Conservation (phyloP, 2,888 invertebrate species). For the Apotomis turbidana region DNA sequence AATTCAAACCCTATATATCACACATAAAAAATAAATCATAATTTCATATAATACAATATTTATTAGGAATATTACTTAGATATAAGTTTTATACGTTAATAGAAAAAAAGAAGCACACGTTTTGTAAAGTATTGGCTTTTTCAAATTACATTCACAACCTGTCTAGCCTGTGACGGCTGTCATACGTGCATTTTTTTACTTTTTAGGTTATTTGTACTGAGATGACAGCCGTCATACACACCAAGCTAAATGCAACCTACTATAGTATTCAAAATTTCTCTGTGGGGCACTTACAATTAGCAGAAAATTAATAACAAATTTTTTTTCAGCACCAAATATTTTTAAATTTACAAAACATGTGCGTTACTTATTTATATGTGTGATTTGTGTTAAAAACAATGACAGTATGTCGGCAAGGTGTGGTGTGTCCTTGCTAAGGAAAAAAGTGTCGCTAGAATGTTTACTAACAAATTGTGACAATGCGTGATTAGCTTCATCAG, state of each 20-base stretch:
- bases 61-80: background rate
- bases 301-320: too few species aligned
- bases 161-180: background rate
- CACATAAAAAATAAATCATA: background rate
- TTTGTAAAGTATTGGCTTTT: conserved; percentile 6
- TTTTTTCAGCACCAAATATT: background rate
- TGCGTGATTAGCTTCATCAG: conserved; percentile 26
- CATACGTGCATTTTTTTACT: background rate
- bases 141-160: background rate
- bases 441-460: conserved; percentile 35
- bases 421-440: background rate
- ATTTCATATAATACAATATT: background rate
- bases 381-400: conserved; percentile 26
- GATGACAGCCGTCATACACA: too few species aligned
- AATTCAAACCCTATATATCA: background rate
- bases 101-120: background rate
- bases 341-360: background rate
- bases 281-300: too few species aligned
- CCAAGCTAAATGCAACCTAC: too few species aligned
- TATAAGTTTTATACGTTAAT: background rate
- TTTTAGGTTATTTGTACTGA: too few species aligned
- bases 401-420: background rate
- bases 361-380: background rate
- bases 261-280: too few species aligned
- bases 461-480: conserved; percentile 38